Evolutionary conservation across 1,140 invertebrate species (phyloP), one percentile per base, ranked within the genome.

Genomic region (Eumeta japonica): DNA sequence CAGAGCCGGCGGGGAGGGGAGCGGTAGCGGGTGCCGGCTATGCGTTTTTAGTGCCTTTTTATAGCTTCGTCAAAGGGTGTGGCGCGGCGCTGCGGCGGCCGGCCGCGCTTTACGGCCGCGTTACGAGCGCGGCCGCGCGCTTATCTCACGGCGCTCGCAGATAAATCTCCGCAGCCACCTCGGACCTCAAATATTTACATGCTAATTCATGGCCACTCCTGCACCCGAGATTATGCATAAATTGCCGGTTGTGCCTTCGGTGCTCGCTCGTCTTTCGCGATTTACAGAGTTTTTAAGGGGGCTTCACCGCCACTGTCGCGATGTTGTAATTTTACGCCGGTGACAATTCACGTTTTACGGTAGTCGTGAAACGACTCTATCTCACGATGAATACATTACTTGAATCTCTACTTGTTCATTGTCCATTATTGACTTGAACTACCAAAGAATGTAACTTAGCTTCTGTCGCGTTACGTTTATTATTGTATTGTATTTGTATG

Each of bases 151-250:
- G 55, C 53, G 46, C 62, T 71, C 58, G 53, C 55, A 24, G 65
- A 70, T 73, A 73, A 73, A 73, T 73, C 70, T 65, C 48, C 46
- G 56, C 55, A 58, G 58, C 45, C 52, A 65, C 58, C 64, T 62
- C 65, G 66, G 68, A 71, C 68, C 50, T 74, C 63, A 71, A 74
- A 71, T 74, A 74, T 74, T 74, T 66, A 74, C 64, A 74, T 74
- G 64, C 58, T 74, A 71, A 74, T 74, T 70, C 64, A 58, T 65
- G 63, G 61, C 52, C 58, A 62, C 63, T 67, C 68, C 61, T 55
- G 64, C 54, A 55, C 52, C 57, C 58, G 59, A 66, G 68, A 70
- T 70, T 73, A 71, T 73, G 68, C 68, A 68, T 71, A 73, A 70
- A 65, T 64, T 66, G 60, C 48, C 58, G 49, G 52, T 52, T 32